Evolutionary conservation across 2,797 vertebrate genomes (phyloP), one percentile per base, ranked within the genome.

Genomic region (Telmatherina bonti): DNA sequence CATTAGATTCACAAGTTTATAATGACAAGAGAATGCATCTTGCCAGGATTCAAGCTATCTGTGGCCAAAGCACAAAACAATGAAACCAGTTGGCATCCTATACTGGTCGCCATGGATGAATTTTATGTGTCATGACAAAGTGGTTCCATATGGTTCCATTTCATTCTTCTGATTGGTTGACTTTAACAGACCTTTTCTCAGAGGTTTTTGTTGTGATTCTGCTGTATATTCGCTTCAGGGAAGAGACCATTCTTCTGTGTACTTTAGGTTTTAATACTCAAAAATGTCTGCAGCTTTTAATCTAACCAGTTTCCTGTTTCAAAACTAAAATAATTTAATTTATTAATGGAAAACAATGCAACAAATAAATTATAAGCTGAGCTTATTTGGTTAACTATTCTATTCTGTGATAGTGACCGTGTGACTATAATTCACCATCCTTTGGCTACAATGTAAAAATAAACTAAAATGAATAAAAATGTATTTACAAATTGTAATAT

Each of bases 231-330:
- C 12, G 30, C 3, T 36, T 36, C 31, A n/a, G 22, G 9, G 58
- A 22, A n/a, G 41, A 45, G 1, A 8, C 7, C 8, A 8, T 9
- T 7, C 43, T 29, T 53, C 15, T 4, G 29, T 18, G 26, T 27
- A 16, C 8, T 62, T 67, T 31, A 27, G 9, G 7, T 30, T 64
- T 51, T 64, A n/a, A 51, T 61, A 56, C 55, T 66, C 22, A 55
- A 62, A n/a, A 62, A 24, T 45, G 6, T 10, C 49, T 31, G 18
- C 38, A 76, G 9, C 45, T 35, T 16, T 18, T 2, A 6, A 30
- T 8, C 36, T 60, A 60, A 43, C 26, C 13, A 29, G n/a, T 61
- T 49, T 2, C 62, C 18, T 26, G 29, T 24, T 15, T 41, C n/a
- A 41, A 64, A 59, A 49, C 29, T 10, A 30, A 57, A 62, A 31